phyloP scores from a whole-genome alignment of 2,888 invertebrate genomes.

The Pediacus dermestoides region DNA sequence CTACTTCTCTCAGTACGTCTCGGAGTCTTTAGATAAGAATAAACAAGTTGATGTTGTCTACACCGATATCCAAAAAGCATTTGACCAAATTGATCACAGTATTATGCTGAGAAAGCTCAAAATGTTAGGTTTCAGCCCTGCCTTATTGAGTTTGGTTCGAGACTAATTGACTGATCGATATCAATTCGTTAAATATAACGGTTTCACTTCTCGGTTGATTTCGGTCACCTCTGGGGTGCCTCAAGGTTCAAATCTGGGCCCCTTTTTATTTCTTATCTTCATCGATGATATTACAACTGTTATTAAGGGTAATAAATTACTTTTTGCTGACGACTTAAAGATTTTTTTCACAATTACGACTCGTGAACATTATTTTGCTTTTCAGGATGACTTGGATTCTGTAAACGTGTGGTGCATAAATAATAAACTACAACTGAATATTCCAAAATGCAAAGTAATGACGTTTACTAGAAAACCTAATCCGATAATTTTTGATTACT shows the following conservation, averaged over 20 bases:
- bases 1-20: too few relatives aligned
- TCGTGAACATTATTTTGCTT: neutral
- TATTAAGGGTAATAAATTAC: neutral
- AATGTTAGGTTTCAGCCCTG: neutral
- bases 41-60: too few relatives aligned
- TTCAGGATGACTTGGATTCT: conserved; percentile 2
- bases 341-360: neutral
- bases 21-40: too few relatives aligned
- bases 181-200: neutral
- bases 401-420: conserved; percentile 3
- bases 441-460: conserved; percentile 3
- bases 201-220: neutral
- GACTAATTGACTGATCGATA: conserved; percentile 5
- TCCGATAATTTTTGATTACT: neutral
- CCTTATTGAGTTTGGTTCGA: neutral
- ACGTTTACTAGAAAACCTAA: conserved; percentile 3
- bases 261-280: conserved; percentile 6
- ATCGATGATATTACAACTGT: conserved; percentile 2
- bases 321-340: conserved; percentile 9
- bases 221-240: conserved; percentile 5
- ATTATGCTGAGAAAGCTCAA: neutral
- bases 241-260: conserved; percentile 10
- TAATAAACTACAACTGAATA: conserved; percentile 7
- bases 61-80: neutral
- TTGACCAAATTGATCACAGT: conserved; percentile 2